Evolutionary conservation across 2,113 vertebrate species (phyloP).

Genomic region (Melierax canorus): DNA sequence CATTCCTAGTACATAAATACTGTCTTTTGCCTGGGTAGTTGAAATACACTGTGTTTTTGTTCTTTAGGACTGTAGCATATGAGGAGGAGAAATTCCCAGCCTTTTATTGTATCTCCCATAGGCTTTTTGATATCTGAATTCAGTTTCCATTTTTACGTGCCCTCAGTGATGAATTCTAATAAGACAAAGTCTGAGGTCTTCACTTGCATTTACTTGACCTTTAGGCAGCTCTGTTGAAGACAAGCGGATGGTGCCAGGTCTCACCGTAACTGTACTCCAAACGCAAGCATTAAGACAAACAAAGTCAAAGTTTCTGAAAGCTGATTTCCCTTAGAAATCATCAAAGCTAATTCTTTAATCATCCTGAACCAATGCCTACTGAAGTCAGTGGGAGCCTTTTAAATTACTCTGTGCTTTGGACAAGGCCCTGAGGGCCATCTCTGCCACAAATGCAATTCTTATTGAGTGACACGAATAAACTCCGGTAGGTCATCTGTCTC

Average conservation of each 20-base stretch:
- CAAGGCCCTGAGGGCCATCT: neutral
- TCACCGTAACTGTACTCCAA: neutral
- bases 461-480: neutral
- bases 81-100: neutral
- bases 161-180: neutral
- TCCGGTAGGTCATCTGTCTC: neutral
- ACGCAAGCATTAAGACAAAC: neutral
- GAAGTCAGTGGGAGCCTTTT: neutral
- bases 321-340: neutral
- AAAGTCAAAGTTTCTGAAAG: neutral
- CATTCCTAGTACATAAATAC: neutral
- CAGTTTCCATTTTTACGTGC: neutral
- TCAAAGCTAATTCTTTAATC: neutral
- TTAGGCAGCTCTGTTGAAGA: neutral
- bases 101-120: neutral
- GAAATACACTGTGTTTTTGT: accelerated
- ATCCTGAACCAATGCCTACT: neutral
- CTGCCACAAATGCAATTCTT: neutral
- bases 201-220: neutral
- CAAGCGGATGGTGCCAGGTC: neutral
- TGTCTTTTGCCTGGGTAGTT: neutral
- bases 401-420: neutral
- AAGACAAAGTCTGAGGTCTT: neutral
- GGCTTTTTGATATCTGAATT: neutral
- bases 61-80: neutral